Conservation (phyloP, 2,113 vertebrate species). For the Xerus inauris region DNA sequence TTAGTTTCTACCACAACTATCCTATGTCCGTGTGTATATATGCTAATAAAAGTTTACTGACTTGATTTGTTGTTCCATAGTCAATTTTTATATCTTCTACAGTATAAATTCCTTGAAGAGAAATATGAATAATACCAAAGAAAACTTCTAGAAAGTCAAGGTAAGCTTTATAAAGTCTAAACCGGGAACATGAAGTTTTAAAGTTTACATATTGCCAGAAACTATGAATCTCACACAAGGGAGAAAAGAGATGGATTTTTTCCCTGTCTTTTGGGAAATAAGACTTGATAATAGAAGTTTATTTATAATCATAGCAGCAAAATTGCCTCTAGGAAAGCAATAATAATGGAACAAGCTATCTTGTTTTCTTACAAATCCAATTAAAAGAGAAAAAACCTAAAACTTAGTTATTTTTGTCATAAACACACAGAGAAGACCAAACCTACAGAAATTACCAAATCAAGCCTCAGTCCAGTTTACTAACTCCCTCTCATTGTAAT, state of each 20-base stretch:
- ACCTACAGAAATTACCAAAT: background rate
- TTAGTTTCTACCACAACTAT: background rate
- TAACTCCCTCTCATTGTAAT: fast-evolving
- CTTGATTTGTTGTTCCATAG: background rate
- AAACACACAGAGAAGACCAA: background rate
- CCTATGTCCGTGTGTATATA: background rate
- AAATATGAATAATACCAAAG: slow-evolving; percentile 38
- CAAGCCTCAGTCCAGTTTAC: background rate
- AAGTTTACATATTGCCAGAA: slow-evolving; percentile 42
- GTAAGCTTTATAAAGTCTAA: slow-evolving; percentile 49
- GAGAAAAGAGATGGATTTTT: slow-evolving; percentile 63
- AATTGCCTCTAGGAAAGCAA: slow-evolving; percentile 73
- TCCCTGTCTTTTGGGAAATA: slow-evolving; percentile 63
- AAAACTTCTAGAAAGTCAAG: slow-evolving; percentile 25
- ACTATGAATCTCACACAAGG: slow-evolving; percentile 46
- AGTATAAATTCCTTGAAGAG: slow-evolving; percentile 27
- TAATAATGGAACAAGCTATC: background rate
- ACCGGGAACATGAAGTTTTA: slow-evolving; percentile 44
- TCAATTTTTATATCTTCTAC: slow-evolving; percentile 3
- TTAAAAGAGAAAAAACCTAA: slow-evolving; percentile 45
- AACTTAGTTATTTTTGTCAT: slow-evolving; percentile 34
- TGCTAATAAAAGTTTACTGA: slow-evolving; percentile 29
- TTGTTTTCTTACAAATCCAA: slow-evolving; percentile 51
- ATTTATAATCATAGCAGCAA: slow-evolving; percentile 72
- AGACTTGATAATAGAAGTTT: slow-evolving; percentile 71